These are phyloP conservation scores for Sepioteuthis lessoniana DNA, from an alignment of 2,888 invertebrate genomes.

Conservation along the genomic window DNA sequence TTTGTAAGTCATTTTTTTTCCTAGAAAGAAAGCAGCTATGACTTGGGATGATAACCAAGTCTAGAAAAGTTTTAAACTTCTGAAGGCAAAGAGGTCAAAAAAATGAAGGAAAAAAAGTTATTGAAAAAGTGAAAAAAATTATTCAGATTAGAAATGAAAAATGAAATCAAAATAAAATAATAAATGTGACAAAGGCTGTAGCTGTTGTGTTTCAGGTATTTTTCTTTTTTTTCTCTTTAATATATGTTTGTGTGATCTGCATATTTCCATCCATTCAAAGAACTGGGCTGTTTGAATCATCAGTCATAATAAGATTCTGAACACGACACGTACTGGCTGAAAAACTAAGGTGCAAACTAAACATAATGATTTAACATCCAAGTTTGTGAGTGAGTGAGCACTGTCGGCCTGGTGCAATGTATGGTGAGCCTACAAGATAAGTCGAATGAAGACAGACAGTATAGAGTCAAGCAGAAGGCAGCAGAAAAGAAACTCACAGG, in stretches of 20 bases:
- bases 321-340: slow-evolving; percentile 46
- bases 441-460: slow-evolving; percentile 45
- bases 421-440: slow-evolving; percentile 46
- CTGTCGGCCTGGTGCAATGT: slow-evolving; percentile 44
- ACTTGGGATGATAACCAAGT: neutral
- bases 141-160: neutral
- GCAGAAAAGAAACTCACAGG: slow-evolving; percentile 46
- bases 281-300: slow-evolving; percentile 43
- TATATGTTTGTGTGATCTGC: slow-evolving; percentile 37
- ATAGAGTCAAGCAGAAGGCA: slow-evolving; percentile 45
- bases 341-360: slow-evolving; percentile 47
- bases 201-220: neutral
- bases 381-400: slow-evolving; percentile 45
- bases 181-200: neutral
- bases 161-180: neutral
- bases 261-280: slow-evolving; percentile 45
- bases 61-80: neutral
- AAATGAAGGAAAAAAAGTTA: neutral
- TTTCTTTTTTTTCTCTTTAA: neutral
- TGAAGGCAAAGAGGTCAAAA: neutral
- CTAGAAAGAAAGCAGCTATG: neutral
- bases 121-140: neutral
- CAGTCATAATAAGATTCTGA: slow-evolving; percentile 44
- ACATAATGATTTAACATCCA: slow-evolving; percentile 45
- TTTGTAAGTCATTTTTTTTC: neutral